Evolutionary conservation across 2,113 vertebrate species (phyloP), one percentile per base, ranked within the genome.

Genomic region (Rissa tridactyla): DNA sequence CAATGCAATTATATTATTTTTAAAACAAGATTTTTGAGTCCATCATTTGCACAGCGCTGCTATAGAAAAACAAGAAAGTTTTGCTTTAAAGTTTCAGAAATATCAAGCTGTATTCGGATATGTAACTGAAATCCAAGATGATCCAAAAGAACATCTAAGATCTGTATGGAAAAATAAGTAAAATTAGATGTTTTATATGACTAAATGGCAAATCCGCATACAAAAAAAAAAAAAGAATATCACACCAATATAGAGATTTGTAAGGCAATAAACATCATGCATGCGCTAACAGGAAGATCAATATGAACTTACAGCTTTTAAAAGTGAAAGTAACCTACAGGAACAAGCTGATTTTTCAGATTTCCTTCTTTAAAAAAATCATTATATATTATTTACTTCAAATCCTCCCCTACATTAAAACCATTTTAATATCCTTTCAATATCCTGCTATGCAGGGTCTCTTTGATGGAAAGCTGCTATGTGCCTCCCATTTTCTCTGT

Each of bases 361-460:
- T 93, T 95, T 96, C 82, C 89, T 94, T 95, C 61, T 92, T 77
- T 80, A 36, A 90, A 91, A 70, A 54, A 85, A 94, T 80, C 84
- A 92, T 95, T 86, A 91, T 51, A 42, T 55, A 65, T 73, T 96
- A 93, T 96, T 95, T 97, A 92, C 68, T 93, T 96, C 85, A 97
- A 95, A 87, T 88, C 86, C 36, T 89, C 61, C 58, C 58, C 65
- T 91, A 71, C 88, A 92, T 93, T 96, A 93, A 94, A 96, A 90
- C 86, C 54, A 79, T 86, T 89, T 96, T 93, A 96, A 95, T 92
- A 90, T 55, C 69, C 89, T 91, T 92, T 92, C 85, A 84, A 82
- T 94, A 94, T 76, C 92, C 94, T 96, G 94, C 69, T 76, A 84
- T 2, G 1, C 72, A 57, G 61, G 68, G 61, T 27, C 61, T 54